phyloP scores from a whole-genome alignment of 2,797 vertebrate genomes.

The Artibeus lituratus region DNA sequence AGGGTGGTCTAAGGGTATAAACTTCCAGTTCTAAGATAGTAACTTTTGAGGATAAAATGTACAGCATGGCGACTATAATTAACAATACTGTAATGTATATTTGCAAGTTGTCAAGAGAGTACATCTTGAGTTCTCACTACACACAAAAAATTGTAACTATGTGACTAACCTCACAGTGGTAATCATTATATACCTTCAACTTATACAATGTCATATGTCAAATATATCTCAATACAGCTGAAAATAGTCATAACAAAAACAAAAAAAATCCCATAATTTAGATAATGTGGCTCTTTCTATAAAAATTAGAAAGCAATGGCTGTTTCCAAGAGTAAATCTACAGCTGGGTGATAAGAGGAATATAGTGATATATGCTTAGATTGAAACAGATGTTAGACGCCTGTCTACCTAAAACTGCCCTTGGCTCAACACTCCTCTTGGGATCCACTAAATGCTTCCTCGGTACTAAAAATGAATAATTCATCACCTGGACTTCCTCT shows the following conservation, averaged over 20 bases:
- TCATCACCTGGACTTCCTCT: conserved; percentile 79
- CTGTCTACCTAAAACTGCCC: conserved; percentile 71
- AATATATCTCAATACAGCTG: neutral
- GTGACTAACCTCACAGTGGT: neutral
- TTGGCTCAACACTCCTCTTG: conserved; percentile 81
- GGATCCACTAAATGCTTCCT: conserved; percentile 87
- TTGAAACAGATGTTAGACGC: conserved; percentile 49
- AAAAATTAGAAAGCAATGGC: neutral
- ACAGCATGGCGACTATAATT: neutral
- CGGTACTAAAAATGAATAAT: conserved; percentile 90
- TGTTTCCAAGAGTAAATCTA: neutral
- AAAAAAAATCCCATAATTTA: neutral
- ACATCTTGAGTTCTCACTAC: neutral
- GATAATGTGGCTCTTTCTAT: neutral
- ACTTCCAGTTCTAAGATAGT: neutral
- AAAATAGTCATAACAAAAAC: neutral
- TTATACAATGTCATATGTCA: neutral
- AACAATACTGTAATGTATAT: neutral
- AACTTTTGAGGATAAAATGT: neutral
- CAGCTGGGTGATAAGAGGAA: neutral
- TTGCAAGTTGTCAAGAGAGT: neutral
- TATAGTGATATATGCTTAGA: neutral
- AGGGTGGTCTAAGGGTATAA: neutral
- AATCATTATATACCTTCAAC: neutral
- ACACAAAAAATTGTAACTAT: neutral